Base-by-base conservation (phyloP, 2,113 vertebrate genomes). In the Pteronura brasiliensis region DNA sequence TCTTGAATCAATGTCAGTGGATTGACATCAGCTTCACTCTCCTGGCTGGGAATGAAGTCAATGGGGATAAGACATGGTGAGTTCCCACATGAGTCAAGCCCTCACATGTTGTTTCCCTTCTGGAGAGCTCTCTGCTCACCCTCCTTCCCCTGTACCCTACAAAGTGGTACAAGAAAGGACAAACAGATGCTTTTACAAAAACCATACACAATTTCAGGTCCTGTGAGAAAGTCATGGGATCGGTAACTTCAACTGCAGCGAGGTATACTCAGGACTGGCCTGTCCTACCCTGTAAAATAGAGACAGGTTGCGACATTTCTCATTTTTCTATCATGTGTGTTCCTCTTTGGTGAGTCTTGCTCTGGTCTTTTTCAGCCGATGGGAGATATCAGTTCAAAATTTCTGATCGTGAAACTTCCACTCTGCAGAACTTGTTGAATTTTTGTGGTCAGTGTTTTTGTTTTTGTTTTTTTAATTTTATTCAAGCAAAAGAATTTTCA, bases 361-460 rank as follows among this genome's bases (percentile, higher is more conserved):
- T 77, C 80, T 52, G 39, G 23, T 95, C 23, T 80, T 94, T 88
- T 93, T 74, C 69, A 87, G 31, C 83, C 89, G 86, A 18, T 39
- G 29, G 72, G 49, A 74, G 36, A 93, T 69, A 89, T 20, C 59
- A 23, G n/a, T 34, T 55, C 65, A 81, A n/a, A 86, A 55, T 74
- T 91, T 79, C 71, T 94, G n/a, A 23, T 87, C n/a, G 23, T 83
- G 47, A 82, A 95, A 69, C 76, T 77, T 96, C 42, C 23, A 55
- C n/a, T 97, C 88, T 86, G 36, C 47, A 95, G 82, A 96, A 93
- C 52, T 95, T 61, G 17, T 69, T 94, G 59, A 36, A 67, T 55
- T 67, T 39, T 59, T 69, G 88, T 83, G 63, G 81, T 47, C 88
- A 52, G 31, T 90, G 20, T 67, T 96, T 72, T 15, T 49, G 2